These are phyloP conservation scores for Hemiscyllium ocellatum DNA, from an alignment of 2,113 vertebrate genomes.

Conservation along the genomic window DNA sequence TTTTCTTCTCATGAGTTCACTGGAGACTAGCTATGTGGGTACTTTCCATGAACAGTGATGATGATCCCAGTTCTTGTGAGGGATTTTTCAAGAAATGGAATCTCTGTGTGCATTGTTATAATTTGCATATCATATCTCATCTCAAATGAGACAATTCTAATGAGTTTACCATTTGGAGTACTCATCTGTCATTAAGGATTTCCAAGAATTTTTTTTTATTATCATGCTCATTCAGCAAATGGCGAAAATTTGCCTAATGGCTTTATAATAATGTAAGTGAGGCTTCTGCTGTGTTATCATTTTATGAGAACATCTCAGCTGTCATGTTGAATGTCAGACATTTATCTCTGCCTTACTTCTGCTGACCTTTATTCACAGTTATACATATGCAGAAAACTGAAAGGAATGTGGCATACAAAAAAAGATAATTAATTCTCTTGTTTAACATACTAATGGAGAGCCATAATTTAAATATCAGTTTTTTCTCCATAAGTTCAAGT, in stretches of 20 bases:
- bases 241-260: constrained; percentile 31
- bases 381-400: constrained; percentile 19
- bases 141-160: constrained; percentile 16
- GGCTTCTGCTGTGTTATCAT: neutral
- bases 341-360: constrained; percentile 27
- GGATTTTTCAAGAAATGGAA: neutral
- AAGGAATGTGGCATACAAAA: constrained; percentile 1
- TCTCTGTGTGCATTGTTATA: neutral
- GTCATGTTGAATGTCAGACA: constrained; percentile 32
- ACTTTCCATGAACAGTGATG: neutral
- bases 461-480: constrained; percentile 23
- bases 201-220: constrained; percentile 11
- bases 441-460: neutral
- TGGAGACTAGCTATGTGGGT: too few species aligned
- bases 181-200: constrained; percentile 16
- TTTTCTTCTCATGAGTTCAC: neutral
- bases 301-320: constrained; percentile 32
- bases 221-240: constrained; percentile 25
- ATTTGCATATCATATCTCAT: constrained; percentile 22
- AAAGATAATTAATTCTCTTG: constrained; percentile 12
- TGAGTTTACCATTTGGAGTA: constrained; percentile 29
- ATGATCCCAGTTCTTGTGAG: neutral
- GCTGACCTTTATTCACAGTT: constrained; percentile 21
- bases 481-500: neutral
- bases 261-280: constrained; percentile 36